Base-by-base conservation (phyloP, 2,113 vertebrate genomes). In the Aegotheles bennettii region DNA sequence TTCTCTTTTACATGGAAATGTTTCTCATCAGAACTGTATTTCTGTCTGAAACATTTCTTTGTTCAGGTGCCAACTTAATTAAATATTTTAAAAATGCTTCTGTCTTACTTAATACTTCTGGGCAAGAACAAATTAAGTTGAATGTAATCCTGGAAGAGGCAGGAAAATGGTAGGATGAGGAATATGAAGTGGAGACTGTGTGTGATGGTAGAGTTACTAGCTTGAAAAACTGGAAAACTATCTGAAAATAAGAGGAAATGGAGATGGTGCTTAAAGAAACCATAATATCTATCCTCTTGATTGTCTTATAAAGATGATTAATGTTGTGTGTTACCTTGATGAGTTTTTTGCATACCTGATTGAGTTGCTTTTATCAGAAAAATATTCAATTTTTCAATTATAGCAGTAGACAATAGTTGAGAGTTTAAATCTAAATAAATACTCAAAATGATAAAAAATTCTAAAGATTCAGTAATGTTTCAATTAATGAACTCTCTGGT, bases 21-120 rank as follows among this genome's bases (percentile, higher is more conserved):
- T 71, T 53, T 95, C 36, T 97, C 51, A 77, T 88, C 38, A 86
- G 53, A 64, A 61, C 42, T 75, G 74, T 71, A 71, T 93, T 96
- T 94, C 29, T 82, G 57, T 45, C 79, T 42, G 60, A 96, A 80
- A 38, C 9, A 64, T 84, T 95, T 84, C 64, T 97, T 96, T 97
- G 57, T 97, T 97, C 53, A 87, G 76, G 51, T 94, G 80, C 76
- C 76, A 89, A 11, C 61, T 86, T 90, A 90, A 95, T 70, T 47
- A 79, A 92, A 89, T 93, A 57, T 63, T 96, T 74, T 16, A 82
- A 93, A 51, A 96, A 78, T 38, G 4, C 68, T 51, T 67, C 56
- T 90, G 31, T 88, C 38, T 92, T 96, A 42, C 35, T 57, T 70
- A 75, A 35, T 71, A 56, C 82, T 79, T 90, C 80, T 29, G 3